phyloP scores from a whole-genome alignment of 2,113 vertebrate species.

The Shinisaurus crocodilurus region DNA sequence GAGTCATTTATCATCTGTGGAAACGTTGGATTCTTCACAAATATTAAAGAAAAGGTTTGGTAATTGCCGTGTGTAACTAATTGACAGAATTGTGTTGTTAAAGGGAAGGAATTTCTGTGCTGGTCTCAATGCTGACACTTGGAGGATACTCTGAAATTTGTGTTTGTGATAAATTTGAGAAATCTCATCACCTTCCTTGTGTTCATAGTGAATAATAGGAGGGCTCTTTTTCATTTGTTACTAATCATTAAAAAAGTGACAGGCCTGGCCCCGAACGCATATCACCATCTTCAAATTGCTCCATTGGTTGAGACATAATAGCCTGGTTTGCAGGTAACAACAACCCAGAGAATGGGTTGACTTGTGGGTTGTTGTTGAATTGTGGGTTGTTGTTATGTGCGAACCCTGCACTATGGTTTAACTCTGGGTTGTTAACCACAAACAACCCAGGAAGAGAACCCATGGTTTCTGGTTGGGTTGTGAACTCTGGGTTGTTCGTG shows the following conservation, averaged over 20 bases:
- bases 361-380: no score
- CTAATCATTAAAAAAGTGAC: conserved; percentile 29
- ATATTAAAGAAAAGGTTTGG: conserved; percentile 72
- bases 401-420: no score
- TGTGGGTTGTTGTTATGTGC: no score
- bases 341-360: no score
- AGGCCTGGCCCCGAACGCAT: background rate
- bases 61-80: conserved; percentile 74
- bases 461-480: no score
- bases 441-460: no score
- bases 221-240: conserved; percentile 32
- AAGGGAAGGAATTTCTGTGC: conserved; percentile 64
- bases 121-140: conserved; percentile 59
- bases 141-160: conserved; percentile 68
- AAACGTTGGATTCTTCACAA: conserved; percentile 76
- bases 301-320: background rate
- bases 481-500: no score
- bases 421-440: no score
- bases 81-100: conserved; percentile 74
- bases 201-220: conserved; percentile 52
- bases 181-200: conserved; percentile 42
- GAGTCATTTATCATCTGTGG: conserved; percentile 79
- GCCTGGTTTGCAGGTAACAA: no score
- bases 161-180: conserved; percentile 47
- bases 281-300: background rate